phyloP scores from a whole-genome alignment of 2,888 invertebrate species.

The Monopis laevigella region DNA sequence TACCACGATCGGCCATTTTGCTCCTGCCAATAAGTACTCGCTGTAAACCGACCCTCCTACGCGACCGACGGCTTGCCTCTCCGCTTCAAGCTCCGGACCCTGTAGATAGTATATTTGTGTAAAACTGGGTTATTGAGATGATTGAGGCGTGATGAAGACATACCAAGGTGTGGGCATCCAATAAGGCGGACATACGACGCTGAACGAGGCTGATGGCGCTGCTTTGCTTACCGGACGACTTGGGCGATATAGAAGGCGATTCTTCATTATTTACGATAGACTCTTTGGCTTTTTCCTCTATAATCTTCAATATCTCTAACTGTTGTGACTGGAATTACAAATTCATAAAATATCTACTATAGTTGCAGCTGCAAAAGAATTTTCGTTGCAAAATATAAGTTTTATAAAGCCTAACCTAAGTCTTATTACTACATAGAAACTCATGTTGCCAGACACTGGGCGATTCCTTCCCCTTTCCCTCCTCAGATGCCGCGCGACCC shows the following conservation, averaged over 20 bases:
- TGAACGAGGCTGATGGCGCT: conserved; percentile 39
- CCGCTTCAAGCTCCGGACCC: conserved; percentile 51
- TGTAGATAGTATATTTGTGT: conserved; percentile 19
- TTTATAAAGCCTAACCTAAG: no score
- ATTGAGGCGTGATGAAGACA: conserved; percentile 17
- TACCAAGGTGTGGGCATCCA: conserved; percentile 37
- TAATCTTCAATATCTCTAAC: conserved; percentile 41
- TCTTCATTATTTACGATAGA: conserved; percentile 32
- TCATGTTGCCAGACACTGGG: no score
- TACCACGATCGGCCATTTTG: conserved; percentile 31
- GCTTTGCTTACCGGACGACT: conserved; percentile 24
- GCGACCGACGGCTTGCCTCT: conserved; percentile 41
- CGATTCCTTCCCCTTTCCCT: no score
- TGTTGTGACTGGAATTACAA: conserved; percentile 32
- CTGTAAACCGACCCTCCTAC: conserved; percentile 45
- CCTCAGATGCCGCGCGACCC: no score
- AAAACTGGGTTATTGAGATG: neutral
- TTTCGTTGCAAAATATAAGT: no score
- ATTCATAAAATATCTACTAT: no score
- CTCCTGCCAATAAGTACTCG: conserved; percentile 48
- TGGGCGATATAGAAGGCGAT: conserved; percentile 17
- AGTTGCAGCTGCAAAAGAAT: no score
- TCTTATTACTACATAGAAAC: no score
- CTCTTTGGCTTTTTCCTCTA: conserved; percentile 43
- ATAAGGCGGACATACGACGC: conserved; percentile 34